phyloP scores from a whole-genome alignment of 2,797 vertebrate genomes.

The Gymnoscopelus braueri region DNA sequence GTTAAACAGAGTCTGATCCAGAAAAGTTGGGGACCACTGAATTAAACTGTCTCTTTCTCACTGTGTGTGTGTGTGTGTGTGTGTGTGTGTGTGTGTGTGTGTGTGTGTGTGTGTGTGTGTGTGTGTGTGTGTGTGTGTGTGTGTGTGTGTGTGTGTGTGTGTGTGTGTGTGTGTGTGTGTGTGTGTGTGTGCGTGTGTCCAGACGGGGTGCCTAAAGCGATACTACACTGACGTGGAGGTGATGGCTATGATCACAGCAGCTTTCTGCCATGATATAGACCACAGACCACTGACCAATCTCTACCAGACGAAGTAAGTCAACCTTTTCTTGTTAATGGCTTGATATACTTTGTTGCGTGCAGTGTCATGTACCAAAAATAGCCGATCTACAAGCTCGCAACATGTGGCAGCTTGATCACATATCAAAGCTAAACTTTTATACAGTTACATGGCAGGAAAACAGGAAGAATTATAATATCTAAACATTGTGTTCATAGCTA shows the following conservation, averaged over 20 bases:
- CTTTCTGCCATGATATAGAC: constrained; percentile 86
- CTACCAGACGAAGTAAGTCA: constrained; percentile 87
- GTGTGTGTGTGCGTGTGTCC: constrained; percentile 33
- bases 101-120: neutral
- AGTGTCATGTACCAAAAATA: no score
- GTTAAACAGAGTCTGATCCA: no score
- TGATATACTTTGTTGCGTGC: no score
- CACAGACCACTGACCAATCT: constrained; percentile 88
- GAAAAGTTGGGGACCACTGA: no score
- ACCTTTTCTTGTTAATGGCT: neutral
- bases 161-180: neutral
- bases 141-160: neutral
- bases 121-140: neutral
- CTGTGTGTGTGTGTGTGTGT: neutral
- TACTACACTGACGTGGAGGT: constrained; percentile 87
- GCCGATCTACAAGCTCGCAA: no score
- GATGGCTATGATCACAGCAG: constrained; percentile 88
- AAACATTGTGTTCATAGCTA: no score
- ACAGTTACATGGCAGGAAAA: no score
- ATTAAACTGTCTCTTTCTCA: no score
- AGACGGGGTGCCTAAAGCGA: constrained; percentile 85
- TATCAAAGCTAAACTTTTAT: no score
- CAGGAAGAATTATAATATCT: no score
- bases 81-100: neutral
- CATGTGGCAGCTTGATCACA: no score